Evolutionary conservation across 2,113 vertebrate species (phyloP), one percentile per base, ranked within the genome.

Genomic region (Nanorana parkeri): DNA sequence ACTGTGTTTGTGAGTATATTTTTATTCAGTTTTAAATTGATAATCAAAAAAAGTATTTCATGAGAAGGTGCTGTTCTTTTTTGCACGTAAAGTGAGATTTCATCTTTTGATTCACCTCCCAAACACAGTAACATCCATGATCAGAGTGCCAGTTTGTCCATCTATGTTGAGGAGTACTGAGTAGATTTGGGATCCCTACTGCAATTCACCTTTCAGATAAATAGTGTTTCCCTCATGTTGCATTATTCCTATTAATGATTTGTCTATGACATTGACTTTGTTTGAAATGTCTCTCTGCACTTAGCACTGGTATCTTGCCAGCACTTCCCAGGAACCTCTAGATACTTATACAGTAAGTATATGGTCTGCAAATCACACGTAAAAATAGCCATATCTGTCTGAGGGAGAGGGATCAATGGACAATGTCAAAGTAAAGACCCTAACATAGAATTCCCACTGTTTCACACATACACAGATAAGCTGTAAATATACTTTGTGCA

Each of bases 401-500:
- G 23, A 17, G 68, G 19, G 28, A 65, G 47, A 71, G 26, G 55
- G 80, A 81, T 81, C 80, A 81, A 81, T 81, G 51, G 26, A 52
- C 63, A 36, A 61, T 60, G 36, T 81, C 51, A 56, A 47, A 66
- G 69, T 41, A 32, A 36, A 55, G 8, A 69, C 66, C 52, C n/a
- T 63, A 32, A 66, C 79, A 41, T 32, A 41, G 60, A 24, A 73
- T 29, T 41, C 69, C 52, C 56, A 69, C 68, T 81, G 80, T 60
- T 74, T 29, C 28, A 3, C 21, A 56, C 61, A 65, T 58, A 73
- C 36, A 64, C 47, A 67, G 54, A 74, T 75, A 75, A 55, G 61
- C 69, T 67, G 51, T 28, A 82, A 82, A 75, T 82, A 60, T 63
- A 82, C 69, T 75, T 23, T 80, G 81, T 20, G 32, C 72, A 78